A percentile compares a stretch with the other conserved stretches of the same genome.
phyloP scores from a whole-genome alignment of 2,888 invertebrate species.

The Polydrusus tereticollis region DNA sequence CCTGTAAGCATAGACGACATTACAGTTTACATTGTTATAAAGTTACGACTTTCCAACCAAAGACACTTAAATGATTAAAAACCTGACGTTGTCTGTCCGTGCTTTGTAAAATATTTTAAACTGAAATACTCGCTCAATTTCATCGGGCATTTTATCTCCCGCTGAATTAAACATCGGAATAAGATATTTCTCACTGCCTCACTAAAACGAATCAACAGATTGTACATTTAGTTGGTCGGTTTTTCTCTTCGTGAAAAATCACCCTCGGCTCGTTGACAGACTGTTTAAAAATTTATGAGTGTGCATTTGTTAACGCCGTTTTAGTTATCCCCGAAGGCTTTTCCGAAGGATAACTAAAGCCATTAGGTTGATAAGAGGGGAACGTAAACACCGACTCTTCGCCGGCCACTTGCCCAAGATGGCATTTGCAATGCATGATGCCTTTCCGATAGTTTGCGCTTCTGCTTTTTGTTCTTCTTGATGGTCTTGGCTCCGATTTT shows the following conservation, averaged over 20 bases:
- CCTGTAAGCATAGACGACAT: too few relatives aligned
- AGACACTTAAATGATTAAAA: conserved; percentile 8
- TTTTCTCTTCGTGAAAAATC: conserved; percentile 51
- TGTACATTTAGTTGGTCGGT: conserved; percentile 41
- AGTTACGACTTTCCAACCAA: neutral
- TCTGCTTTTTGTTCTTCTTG: conserved; percentile 31
- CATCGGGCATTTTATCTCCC: conserved; percentile 33
- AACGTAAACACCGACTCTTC: conserved; percentile 57
- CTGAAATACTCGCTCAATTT: conserved; percentile 33
- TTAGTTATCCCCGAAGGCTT: conserved; percentile 43
- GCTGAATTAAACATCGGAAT: conserved; percentile 47
- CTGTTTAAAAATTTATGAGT: conserved; percentile 62
- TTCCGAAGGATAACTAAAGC: conserved; percentile 55
- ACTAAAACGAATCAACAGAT: conserved; percentile 47
- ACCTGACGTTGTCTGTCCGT: neutral
- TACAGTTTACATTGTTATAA: too few relatives aligned
- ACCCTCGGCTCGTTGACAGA: conserved; percentile 54
- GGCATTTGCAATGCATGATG: conserved; percentile 64
- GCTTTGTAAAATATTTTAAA: conserved; percentile 16
- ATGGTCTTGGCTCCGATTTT: conserved; percentile 13
- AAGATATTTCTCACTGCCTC: conserved; percentile 33
- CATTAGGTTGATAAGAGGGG: conserved; percentile 62
- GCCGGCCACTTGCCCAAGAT: conserved; percentile 57
- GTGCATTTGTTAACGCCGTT: conserved; percentile 57
- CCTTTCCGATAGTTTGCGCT: conserved; percentile 34